Percentiles rank a stretch among this genome's conserved stretches.
phyloP scores from a whole-genome alignment of 2,797 vertebrate genomes.

The Echeneis naucrates region DNA sequence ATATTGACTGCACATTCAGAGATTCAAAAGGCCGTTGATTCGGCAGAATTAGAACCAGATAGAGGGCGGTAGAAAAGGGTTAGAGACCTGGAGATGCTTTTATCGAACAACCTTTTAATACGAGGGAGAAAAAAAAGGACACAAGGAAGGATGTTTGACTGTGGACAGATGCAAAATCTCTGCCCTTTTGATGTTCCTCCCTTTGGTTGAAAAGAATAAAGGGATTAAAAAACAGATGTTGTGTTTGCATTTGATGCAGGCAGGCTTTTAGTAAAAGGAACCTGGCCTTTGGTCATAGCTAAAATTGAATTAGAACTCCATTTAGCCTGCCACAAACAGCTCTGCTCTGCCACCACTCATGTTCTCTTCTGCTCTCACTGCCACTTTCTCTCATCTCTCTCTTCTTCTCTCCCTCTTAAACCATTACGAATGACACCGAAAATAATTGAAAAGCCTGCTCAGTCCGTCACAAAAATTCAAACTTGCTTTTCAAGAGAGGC shows the following conservation, averaged over 20 bases:
- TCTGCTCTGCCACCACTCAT: constrained; percentile 19
- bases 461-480: constrained; percentile 53
- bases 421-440: constrained; percentile 62
- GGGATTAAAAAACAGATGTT: constrained; percentile 34
- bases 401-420: constrained; percentile 46
- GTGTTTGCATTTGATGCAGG: constrained; percentile 57
- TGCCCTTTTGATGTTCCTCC: constrained; percentile 20
- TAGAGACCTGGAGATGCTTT: constrained; percentile 27
- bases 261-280: constrained; percentile 56
- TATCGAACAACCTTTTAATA: constrained; percentile 42
- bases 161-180: constrained; percentile 8
- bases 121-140: constrained; percentile 13
- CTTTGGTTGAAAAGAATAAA: constrained; percentile 44
- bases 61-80: neutral
- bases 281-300: constrained; percentile 58
- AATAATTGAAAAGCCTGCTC: constrained; percentile 69
- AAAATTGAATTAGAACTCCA: constrained; percentile 72
- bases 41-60: constrained; percentile 36
- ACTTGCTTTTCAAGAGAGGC: constrained; percentile 60
- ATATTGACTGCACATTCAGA: constrained; percentile 61
- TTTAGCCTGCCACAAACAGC: constrained; percentile 56
- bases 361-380: constrained; percentile 32
- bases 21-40: constrained; percentile 58
- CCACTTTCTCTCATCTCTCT: constrained; percentile 26
- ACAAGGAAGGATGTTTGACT: neutral